Conservation (phyloP, 1,140 invertebrate genomes). For the Diachasmimorpha longicaudata region DNA sequence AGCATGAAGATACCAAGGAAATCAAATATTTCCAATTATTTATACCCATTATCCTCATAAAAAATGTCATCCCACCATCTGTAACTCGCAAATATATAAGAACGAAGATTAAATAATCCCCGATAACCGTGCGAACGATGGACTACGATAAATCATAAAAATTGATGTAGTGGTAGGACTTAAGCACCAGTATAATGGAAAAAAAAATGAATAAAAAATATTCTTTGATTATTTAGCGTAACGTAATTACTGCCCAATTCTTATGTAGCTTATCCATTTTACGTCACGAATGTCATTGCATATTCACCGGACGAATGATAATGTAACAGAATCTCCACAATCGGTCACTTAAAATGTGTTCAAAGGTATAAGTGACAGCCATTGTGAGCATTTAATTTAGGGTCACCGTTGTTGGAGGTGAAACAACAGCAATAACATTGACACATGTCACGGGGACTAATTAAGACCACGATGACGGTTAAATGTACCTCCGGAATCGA, state of each 20-base stretch:
- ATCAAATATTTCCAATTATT: neutral
- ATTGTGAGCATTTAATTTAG: neutral
- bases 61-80: neutral
- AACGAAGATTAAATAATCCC: neutral
- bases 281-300: neutral
- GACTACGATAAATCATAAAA: neutral
- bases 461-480: too few relatives aligned
- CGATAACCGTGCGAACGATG: neutral
- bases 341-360: neutral
- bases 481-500: neutral
- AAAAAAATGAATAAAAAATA: neutral
- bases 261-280: constrained; percentile 34
- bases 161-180: neutral
- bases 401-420: too few relatives aligned
- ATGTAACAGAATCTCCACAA: too few relatives aligned
- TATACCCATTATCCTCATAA: neutral
- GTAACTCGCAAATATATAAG: neutral
- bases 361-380: too few relatives aligned
- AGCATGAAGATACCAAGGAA: neutral
- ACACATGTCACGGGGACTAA: too few relatives aligned
- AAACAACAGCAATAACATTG: too few relatives aligned
- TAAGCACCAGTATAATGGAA: neutral
- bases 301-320: neutral
- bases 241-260: constrained; percentile 40
- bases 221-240: neutral